Base-by-base conservation (phyloP, 2,797 vertebrate genomes). In the Rhodeus uyekii region DNA sequence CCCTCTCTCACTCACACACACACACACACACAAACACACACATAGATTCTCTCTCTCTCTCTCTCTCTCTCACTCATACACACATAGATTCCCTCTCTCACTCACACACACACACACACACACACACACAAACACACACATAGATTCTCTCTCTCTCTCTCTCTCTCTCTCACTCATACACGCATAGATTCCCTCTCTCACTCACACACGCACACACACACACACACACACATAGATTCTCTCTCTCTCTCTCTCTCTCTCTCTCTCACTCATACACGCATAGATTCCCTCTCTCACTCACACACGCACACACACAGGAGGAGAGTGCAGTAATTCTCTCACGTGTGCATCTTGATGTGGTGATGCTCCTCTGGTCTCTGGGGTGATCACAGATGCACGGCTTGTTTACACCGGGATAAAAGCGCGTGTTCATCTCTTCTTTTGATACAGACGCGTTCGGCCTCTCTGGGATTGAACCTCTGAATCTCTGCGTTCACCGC, bases 381-480 rank as follows among this genome's bases (percentile, higher is more conserved):
- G 64, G 29, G 50, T 46, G 73, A 69, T 44, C 22, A 46, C 27
- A 13, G 48, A 58, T 76, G 81, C 74, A 1, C 2, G 10, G 60
- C 18, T 44, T 61, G 60, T 36, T 75, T 74, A 24, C 32, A 6
- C 0, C 68, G 44, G 3, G 42, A 24, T 60, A 48, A 44, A 73
- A 44, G 60, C 1, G 13, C 2, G 16, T n/a, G 0, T 67, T 72
- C 39, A 34, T 46, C 48, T 82, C 80, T 78, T 69, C 82, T 24
- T 38, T 60, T 82, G 75, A 64, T 88, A 88, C 81, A 61, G 68
- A 80, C 73, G 83, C 48, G 64, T 50, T 78, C 44, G 76, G 64
- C 39, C 60, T 67, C 61, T 50, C n/a, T 83, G 75, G 83, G 63
- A 81, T 22, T 2, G 58, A 36, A 34, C 73, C 34, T 63, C 32